These are phyloP conservation scores for Acanthosepion lycidas DNA, from an alignment of 2,888 invertebrate genomes.

Conservation along the genomic window DNA sequence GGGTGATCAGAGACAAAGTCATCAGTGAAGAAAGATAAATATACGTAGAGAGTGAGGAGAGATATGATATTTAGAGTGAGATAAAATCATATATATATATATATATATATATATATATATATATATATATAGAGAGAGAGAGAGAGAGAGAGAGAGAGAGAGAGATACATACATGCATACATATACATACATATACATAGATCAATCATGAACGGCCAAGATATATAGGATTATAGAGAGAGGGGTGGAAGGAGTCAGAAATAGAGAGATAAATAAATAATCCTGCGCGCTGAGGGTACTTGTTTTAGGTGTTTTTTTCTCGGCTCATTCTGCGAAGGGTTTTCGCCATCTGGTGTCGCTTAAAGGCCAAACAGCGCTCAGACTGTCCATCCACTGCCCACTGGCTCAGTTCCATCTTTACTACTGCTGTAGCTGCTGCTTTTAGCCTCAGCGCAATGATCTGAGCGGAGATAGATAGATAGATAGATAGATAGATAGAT, in stretches of 20 bases:
- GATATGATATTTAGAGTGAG: too few relatives aligned
- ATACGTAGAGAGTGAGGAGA: too few relatives aligned
- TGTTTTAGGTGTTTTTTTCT: neutral
- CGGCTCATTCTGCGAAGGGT: neutral
- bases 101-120: too few relatives aligned
- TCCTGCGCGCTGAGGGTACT: neutral
- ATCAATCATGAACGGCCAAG: too few relatives aligned
- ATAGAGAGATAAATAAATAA: neutral
- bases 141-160: too few relatives aligned
- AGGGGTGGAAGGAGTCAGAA: neutral
- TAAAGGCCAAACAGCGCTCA: neutral
- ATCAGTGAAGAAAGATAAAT: too few relatives aligned
- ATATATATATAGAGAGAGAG: too few relatives aligned
- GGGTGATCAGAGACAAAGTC: too few relatives aligned
- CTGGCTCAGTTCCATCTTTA: neutral
- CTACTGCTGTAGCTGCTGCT: neutral
- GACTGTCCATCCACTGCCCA: slow-evolving; percentile 16
- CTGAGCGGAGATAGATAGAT: neutral
- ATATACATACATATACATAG: too few relatives aligned
- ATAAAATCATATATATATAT: too few relatives aligned
- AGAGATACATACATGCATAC: too few relatives aligned
- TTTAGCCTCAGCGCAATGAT: neutral
- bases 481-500: neutral
- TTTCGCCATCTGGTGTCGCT: slow-evolving; percentile 8
- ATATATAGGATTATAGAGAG: too few relatives aligned